These are phyloP conservation scores for Spodoptera littoralis DNA, from an alignment of 2,888 invertebrate species.

Conservation along the genomic window DNA sequence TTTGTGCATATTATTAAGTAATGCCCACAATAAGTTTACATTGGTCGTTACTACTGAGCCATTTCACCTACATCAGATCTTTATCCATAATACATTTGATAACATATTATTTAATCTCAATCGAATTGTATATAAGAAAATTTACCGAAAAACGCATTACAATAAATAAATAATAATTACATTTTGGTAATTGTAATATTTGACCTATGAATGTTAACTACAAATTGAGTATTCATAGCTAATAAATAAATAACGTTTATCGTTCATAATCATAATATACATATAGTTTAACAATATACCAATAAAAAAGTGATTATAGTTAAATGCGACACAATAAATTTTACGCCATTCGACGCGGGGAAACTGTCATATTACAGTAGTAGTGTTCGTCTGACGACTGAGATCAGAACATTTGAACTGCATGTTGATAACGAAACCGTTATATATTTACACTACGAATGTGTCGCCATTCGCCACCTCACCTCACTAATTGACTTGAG, in stretches of 20 bases:
- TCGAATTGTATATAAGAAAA: conserved; percentile 19
- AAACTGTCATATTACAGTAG: too few relatives aligned
- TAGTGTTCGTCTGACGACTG: conserved; percentile 34
- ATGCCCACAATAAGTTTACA: conserved; percentile 61
- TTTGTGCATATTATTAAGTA: conserved; percentile 59
- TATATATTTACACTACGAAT: conserved; percentile 49
- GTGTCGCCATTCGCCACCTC: conserved; percentile 46
- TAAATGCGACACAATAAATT: conserved; percentile 11
- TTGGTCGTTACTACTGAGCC: conserved; percentile 56
- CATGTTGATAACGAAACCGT: conserved; percentile 24
- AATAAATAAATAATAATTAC: conserved; percentile 8
- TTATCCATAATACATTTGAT: conserved; percentile 38
- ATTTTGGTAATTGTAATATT: conserved; percentile 41
- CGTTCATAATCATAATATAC: conserved; percentile 33
- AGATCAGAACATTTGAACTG: conserved; percentile 57
- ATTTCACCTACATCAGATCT: conserved; percentile 44
- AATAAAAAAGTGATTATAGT: conserved; percentile 3
- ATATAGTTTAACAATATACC: conserved; percentile 16
- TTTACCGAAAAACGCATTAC: conserved; percentile 6
- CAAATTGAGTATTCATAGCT: conserved; percentile 48
- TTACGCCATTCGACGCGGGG: too few relatives aligned
- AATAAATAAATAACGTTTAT: conserved; percentile 44
- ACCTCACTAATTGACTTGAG: conserved; percentile 75
- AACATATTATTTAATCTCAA: conserved; percentile 55
- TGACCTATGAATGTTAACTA: conserved; percentile 46